A percentile compares a stretch with the other conserved stretches of the same genome.
Evolutionary conservation across 2,797 vertebrate species (phyloP).

Genomic region (Scolopax rusticola): DNA sequence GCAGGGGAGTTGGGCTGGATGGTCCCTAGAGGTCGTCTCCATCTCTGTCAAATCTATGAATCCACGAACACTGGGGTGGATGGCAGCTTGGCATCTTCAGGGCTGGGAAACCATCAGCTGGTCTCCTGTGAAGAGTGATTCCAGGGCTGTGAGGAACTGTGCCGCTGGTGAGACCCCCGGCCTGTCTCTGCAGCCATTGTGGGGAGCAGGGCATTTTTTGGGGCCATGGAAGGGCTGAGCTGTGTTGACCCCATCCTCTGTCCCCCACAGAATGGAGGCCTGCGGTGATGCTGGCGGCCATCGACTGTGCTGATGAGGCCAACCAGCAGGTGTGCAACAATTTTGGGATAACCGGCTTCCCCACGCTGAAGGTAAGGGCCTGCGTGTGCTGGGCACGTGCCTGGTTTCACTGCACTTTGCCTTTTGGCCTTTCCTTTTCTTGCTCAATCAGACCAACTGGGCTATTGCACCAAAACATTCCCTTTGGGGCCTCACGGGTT

Average conservation of each 20-base stretch:
- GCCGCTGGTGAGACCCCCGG: accelerated
- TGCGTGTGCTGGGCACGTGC: accelerated
- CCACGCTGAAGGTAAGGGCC: constrained; percentile 85
- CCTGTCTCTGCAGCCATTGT: accelerated
- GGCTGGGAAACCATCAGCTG: accelerated
- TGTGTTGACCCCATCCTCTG: not conserved
- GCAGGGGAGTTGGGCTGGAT: no score
- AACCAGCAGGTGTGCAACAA: constrained; percentile 81
- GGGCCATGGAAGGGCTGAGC: accelerated
- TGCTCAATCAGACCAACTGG: not conserved
- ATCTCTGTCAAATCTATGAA: no score
- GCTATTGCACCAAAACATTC: not conserved
- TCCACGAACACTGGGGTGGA: accelerated
- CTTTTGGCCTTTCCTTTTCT: not conserved
- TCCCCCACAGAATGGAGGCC: constrained; percentile 88
- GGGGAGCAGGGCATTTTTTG: accelerated
- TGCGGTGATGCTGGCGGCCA: constrained; percentile 85
- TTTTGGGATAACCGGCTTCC: constrained; percentile 84
- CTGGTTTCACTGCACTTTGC: not conserved
- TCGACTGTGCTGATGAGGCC: constrained; percentile 86
- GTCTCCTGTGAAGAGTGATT: accelerated
- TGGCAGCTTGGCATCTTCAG: accelerated
- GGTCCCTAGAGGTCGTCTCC: no score
- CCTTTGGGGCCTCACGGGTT: not conserved
- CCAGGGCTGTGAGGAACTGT: accelerated